Evolutionary conservation across 2,113 vertebrate genomes (phyloP), one percentile per base, ranked within the genome.

Genomic region (Myxocyprinus asiaticus): DNA sequence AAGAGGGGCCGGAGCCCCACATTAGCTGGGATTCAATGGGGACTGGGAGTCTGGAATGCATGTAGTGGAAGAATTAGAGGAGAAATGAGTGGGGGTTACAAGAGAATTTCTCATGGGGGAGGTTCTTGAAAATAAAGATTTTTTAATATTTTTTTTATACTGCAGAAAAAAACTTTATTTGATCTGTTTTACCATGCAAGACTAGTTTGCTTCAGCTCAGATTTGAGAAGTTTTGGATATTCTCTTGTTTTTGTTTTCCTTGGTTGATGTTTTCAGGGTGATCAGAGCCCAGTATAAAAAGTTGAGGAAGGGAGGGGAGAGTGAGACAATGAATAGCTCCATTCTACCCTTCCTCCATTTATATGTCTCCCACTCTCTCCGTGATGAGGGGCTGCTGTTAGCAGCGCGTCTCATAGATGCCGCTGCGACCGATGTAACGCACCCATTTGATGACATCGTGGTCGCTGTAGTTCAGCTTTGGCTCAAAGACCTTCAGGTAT

Each of bases 381-480:
- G 10, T 12, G 7, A 82, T 72, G 85, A 72, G 76, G 83, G 82
- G 81, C 71, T 12, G 63, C 84, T 88, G 94, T 93, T 96, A 99
- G 94, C 98, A 99, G 89, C 98, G 96, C 2, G 98, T 99, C 93
- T 99, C 98, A 7, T 99, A 99, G 93, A 99, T 98, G 86, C 98
- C 98, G 0, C 97, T 99, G 86, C 97, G 94, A 82, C 98, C 97
- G 8, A 99, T 99, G 94, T 99, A 99, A 84, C 97, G 96, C 88
- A 99, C 98, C 97, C 98, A 99, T 97, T 99, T 99, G 86, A 99
- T 98, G 89, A 99, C 98, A 15, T 99, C 97, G 0, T 99, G 98
- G 92, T 99, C 98, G 91, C 97, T 99, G 96, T 99, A 99, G 94
- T 99, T 99, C 93, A 99, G 95, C 94, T 99, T 99, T 86, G 98